Evolutionary conservation across 1,140 invertebrate genomes (phyloP), one percentile per base, ranked within the genome.

Genomic region (Sipha flava): DNA sequence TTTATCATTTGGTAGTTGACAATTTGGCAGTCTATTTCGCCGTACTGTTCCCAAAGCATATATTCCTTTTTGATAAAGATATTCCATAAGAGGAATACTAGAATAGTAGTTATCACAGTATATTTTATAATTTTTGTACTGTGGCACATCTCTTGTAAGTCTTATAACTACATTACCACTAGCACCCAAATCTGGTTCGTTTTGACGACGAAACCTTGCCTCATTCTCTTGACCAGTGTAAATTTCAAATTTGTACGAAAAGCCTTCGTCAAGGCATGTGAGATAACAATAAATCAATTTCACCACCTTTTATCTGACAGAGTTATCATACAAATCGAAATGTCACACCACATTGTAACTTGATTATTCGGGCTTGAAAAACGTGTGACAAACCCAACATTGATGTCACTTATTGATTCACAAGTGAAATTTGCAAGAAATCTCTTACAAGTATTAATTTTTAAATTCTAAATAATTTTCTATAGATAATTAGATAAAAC

Each of bases 231-330:
- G 80, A 3, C 83, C 83, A 12, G 81, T 75, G 75, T 84, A 84
- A 12, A 84, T 77, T 79, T 84, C 82, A 82, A 85, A 84, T 14
- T 84, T 64, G 62, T 85, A 83, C n/a, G 81, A 81, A 83, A 83
- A 84, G 34, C 82, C 82, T 43, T 34, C 34, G 4, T 45, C 34
- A 34, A n/a, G n/a, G n/a, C n/a, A n/a, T n/a, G n/a, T n/a, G n/a
- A n/a, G n/a, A n/a, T n/a, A n/a, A n/a, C n/a, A n/a, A n/a, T n/a
- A n/a, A n/a, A n/a, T n/a, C n/a, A n/a, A n/a, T n/a, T n/a, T n/a
- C n/a, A n/a, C n/a, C n/a, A n/a, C n/a, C n/a, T n/a, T n/a, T n/a
- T n/a, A n/a, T n/a, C n/a, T n/a, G n/a, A n/a, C n/a, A n/a, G n/a
- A n/a, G n/a, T n/a, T n/a, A n/a, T n/a, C n/a, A n/a, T n/a, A n/a